A percentile compares a stretch with the other conserved stretches of the same genome.
phyloP scores from a whole-genome alignment of 2,888 invertebrate genomes.

The Perizoma flavofasciatum region DNA sequence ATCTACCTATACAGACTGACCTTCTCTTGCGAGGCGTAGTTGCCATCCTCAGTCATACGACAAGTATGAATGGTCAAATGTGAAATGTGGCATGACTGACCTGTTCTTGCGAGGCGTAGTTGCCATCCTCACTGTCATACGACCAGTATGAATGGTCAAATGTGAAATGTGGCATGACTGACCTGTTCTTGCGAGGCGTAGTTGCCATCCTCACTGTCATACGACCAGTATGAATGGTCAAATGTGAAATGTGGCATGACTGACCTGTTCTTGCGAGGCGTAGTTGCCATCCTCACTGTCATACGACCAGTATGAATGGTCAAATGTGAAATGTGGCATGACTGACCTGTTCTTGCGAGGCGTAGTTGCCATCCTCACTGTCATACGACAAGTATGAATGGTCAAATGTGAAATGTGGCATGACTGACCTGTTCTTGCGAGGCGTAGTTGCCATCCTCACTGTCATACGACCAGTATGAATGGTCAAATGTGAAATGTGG shows the following conservation, averaged over 20 bases:
- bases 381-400: conserved; percentile 95
- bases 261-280: conserved; percentile 91
- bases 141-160: too few relatives aligned
- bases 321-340: too few relatives aligned
- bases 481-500: conserved; percentile 95
- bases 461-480: conserved; percentile 94
- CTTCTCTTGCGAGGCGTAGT: too few relatives aligned
- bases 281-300: conserved; percentile 88
- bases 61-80: too few relatives aligned
- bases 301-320: conserved; percentile 95
- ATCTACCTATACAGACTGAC: too few relatives aligned
- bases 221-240: conserved; percentile 96
- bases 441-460: conserved; percentile 87
- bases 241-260: too few relatives aligned
- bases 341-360: conserved; percentile 90
- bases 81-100: too few relatives aligned
- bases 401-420: conserved; percentile 94
- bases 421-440: conserved; percentile 91
- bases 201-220: conserved; percentile 87
- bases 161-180: too few relatives aligned
- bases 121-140: too few relatives aligned
- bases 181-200: conserved; percentile 93
- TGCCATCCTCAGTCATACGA: too few relatives aligned
- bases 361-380: conserved; percentile 87
- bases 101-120: too few relatives aligned